These are phyloP conservation scores for Hypomecis punctinalis DNA, from an alignment of 2,888 invertebrate genomes.

Conservation along the genomic window DNA sequence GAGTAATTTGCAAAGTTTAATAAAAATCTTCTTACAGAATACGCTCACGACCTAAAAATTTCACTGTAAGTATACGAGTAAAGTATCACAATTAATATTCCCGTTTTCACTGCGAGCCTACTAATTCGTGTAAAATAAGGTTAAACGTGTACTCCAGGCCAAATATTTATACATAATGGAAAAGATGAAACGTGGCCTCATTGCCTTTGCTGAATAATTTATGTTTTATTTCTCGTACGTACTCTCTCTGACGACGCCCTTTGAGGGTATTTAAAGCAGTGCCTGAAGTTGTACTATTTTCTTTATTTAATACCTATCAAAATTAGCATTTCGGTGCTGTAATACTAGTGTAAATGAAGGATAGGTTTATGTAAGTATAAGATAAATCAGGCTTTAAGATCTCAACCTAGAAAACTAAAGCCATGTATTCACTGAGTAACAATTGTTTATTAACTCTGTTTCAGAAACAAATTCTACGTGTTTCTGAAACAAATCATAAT, in stretches of 20 bases:
- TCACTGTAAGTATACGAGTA: no score
- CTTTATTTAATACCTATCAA: no score
- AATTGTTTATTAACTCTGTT: no score
- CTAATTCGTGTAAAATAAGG: constrained; percentile 65
- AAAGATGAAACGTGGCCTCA: constrained; percentile 72
- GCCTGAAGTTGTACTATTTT: neutral
- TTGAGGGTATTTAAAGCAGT: constrained; percentile 27
- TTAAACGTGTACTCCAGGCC: constrained; percentile 56
- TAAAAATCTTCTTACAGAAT: neutral
- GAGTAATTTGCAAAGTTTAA: neutral
- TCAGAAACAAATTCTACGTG: no score
- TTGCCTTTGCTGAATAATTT: constrained; percentile 77
- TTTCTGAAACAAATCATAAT: no score
- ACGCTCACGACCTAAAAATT: no score
- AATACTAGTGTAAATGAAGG: no score
- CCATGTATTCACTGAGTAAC: no score
- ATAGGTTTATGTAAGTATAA: no score
- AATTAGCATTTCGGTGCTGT: no score
- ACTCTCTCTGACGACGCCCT: constrained; percentile 53
- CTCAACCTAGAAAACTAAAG: no score
- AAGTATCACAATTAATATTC: neutral
- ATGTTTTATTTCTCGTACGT: constrained; percentile 68
- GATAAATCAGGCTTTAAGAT: no score
- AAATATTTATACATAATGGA: constrained; percentile 66
- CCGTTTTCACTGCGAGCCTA: constrained; percentile 52